Evolutionary conservation across 1,140 invertebrate genomes (phyloP), one percentile per base, ranked within the genome.

Genomic region (Cotesia chilonis): DNA sequence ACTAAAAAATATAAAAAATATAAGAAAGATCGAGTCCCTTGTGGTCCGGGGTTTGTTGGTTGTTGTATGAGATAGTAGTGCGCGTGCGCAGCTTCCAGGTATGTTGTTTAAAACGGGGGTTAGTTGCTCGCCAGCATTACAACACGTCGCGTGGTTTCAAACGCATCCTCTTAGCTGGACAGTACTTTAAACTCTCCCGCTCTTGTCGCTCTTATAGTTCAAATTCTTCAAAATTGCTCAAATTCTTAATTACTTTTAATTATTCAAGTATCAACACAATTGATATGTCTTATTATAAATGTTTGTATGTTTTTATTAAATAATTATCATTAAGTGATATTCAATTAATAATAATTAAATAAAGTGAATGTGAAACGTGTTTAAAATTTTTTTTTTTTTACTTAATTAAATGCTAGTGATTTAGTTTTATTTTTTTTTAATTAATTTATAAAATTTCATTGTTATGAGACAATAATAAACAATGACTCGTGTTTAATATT

Each of bases 61-160:
- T 78, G 79, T 81, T 80, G 75, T 78, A 77, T 74, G 61, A 77
- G 77, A 77, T 5, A 9, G 2, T 70, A 82, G 73, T 74, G 80
- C 79, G 84, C 84, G 83, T 84, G 84, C 83, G 84, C 84, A 80
- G 76, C 74, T 75, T 82, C 78, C 78, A 76, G 79, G 81, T 81
- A 78, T 81, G 81, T 76, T 78, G 77, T 73, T 74, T 76, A 73
- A 74, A 76, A 78, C 75, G 75, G 79, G 80, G 77, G 80, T 84
- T 84, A 84, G 82, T 85, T 79, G 81, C 78, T 81, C 78, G 78
- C 79, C 77, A 84, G 79, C 82, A 80, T 76, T 78, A 82, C 81
- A 79, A 77, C 79, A 80, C 72, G 78, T 52, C 76, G 78, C 79
- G 81, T 67, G 74, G 73, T 64, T 61, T 28, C 4, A 51, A 63